These are phyloP conservation scores for Lithobates pipiens DNA, from an alignment of 2,797 vertebrate genomes.

Conservation along the genomic window DNA sequence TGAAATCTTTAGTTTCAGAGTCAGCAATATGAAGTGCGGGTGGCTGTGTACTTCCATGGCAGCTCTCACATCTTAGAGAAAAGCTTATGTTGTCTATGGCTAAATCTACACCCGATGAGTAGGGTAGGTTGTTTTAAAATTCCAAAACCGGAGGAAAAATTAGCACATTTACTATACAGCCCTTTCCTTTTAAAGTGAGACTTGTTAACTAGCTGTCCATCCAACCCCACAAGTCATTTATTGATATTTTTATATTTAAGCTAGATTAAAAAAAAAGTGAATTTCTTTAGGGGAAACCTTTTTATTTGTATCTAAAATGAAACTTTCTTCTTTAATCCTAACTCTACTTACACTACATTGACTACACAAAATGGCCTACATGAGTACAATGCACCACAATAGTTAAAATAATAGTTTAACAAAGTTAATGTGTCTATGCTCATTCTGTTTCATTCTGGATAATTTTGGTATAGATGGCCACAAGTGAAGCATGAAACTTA, in stretches of 20 bases:
- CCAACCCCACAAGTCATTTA: background rate
- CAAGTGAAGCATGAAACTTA: background rate
- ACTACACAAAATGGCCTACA: constrained; percentile 27
- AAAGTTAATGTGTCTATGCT: background rate
- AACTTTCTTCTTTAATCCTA: background rate
- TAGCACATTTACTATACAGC: background rate
- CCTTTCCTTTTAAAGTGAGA: no score
- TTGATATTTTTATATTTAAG: constrained; percentile 9
- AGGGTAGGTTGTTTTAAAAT: background rate
- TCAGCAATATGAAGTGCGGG: no score
- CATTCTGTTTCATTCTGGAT: background rate
- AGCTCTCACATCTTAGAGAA: background rate
- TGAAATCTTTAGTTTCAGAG: no score
- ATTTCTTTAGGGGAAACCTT: background rate
- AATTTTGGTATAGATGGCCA: background rate
- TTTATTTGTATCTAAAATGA: constrained; percentile 17
- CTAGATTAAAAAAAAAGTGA: background rate
- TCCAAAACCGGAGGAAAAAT: no score
- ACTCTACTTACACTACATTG: background rate
- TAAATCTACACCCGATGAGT: background rate
- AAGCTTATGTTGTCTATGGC: background rate
- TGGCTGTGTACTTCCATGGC: no score
- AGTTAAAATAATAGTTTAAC: constrained; percentile 7
- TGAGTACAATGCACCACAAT: constrained; percentile 12
- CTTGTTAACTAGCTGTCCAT: no score